Percentiles rank a stretch among this genome's conserved stretches.
Evolutionary conservation across 2,113 vertebrate species (phyloP).

Genomic region (Cathartes aura): DNA sequence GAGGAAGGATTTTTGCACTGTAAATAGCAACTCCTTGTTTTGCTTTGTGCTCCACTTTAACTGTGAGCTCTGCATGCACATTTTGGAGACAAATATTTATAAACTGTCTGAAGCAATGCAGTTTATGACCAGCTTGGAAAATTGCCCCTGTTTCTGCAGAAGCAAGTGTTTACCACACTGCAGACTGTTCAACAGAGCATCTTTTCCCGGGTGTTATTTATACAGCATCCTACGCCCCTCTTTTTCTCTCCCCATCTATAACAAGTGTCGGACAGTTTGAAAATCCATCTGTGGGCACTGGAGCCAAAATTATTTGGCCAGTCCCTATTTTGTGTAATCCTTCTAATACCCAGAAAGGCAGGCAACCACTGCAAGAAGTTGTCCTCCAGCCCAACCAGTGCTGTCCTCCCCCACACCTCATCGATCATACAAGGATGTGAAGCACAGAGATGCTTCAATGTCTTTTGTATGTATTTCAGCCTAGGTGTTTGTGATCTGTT

Average conservation of each 20-base stretch:
- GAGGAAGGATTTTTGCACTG: background rate
- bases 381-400: background rate
- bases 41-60: background rate
- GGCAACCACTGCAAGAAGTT: background rate
- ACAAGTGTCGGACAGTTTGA: background rate
- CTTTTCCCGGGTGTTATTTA: background rate
- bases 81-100: conserved; percentile 24
- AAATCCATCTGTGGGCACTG: background rate
- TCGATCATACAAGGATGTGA: accelerated
- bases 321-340: background rate
- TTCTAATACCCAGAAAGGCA: background rate
- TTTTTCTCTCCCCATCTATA: background rate
- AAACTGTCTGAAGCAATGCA: background rate
- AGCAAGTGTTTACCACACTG: background rate
- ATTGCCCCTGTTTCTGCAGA: background rate
- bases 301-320: background rate
- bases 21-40: background rate
- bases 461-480: background rate
- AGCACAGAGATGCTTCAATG: background rate
- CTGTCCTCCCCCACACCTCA: background rate
- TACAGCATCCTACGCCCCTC: background rate
- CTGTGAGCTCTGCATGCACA: background rate
- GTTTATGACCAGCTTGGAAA: conserved; percentile 4
- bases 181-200: background rate
- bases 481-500: background rate